Evolutionary conservation across 2,888 invertebrate species (phyloP).

Genomic region (Mythimna ferrago): DNA sequence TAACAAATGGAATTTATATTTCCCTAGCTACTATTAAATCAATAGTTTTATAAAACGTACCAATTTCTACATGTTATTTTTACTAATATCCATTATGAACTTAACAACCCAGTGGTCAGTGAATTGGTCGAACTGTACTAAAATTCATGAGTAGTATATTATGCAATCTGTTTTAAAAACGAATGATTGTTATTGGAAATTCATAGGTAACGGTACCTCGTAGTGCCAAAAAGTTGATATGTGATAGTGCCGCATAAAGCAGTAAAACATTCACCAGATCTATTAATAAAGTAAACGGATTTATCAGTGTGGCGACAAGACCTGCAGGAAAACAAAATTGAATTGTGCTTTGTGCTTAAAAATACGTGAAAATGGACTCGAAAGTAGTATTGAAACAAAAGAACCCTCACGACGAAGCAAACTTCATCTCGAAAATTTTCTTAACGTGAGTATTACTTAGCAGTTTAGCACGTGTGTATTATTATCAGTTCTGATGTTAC

Average conservation of each 20-base stretch:
- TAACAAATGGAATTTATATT: constrained; percentile 54
- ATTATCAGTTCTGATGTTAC: constrained; percentile 21
- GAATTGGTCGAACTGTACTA: constrained; percentile 49
- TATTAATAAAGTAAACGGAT: constrained; percentile 14
- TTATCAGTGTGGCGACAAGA: constrained; percentile 5
- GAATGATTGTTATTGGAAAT: constrained; percentile 40
- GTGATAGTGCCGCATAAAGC: constrained; percentile 19
- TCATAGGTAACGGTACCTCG: constrained; percentile 16
- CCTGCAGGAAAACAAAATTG: neutral
- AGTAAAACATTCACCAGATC: constrained; percentile 19
- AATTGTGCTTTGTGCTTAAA: constrained; percentile 26
- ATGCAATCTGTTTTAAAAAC: constrained; percentile 67
- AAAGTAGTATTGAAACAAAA: constrained; percentile 91
- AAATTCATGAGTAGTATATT: constrained; percentile 61
- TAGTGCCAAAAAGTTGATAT: constrained; percentile 16
- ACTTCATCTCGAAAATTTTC: constrained; percentile 90
- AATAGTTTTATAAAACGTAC: constrained; percentile 27
- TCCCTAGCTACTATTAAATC: constrained; percentile 37
- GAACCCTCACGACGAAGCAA: constrained; percentile 91
- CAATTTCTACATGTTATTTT: constrained; percentile 36
- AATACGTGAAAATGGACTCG: constrained; percentile 89
- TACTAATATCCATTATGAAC: neutral
- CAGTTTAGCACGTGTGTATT: constrained; percentile 36
- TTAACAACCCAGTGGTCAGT: constrained; percentile 48
- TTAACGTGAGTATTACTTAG: constrained; percentile 90